Conservation (phyloP, 1,140 invertebrate species). For the Melanaphis sacchari region DNA sequence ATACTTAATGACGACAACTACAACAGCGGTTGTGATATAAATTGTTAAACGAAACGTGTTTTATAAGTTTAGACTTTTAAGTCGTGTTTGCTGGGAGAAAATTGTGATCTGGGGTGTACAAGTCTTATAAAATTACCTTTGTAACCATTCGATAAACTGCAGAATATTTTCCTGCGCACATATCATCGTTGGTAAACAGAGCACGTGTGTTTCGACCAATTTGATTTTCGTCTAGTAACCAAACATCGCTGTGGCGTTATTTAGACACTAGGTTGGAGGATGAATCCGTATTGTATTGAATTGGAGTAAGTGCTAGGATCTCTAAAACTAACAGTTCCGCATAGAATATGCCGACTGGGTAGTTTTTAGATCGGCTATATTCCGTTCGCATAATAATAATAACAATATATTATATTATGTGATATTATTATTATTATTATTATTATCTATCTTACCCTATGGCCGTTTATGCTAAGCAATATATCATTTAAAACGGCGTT, state of each 20-base stretch:
- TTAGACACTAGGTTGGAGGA: not conserved
- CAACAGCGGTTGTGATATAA: not conserved
- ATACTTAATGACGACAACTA: not conserved
- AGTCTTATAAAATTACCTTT: not conserved
- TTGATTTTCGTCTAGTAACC: not conserved
- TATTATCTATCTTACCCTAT: conserved; percentile 17
- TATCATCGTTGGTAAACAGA: not conserved
- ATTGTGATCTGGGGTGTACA: not conserved
- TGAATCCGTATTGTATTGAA: no score
- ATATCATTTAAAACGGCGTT: conserved; percentile 41
- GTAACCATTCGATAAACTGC: not conserved
- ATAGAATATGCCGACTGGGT: not conserved
- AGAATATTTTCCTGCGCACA: not conserved
- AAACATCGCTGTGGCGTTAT: not conserved
- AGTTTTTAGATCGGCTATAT: not conserved
- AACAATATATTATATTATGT: not conserved
- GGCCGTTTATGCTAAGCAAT: conserved; percentile 18
- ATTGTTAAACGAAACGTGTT: not conserved
- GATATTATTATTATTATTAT: conserved; percentile 35
- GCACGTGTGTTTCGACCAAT: conserved; percentile 22
- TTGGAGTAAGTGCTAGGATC: not conserved
- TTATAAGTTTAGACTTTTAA: not conserved
- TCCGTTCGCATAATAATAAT: not conserved
- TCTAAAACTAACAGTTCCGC: not conserved
- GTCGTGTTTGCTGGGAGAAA: not conserved